Base-by-base conservation (phyloP, 1,140 invertebrate species). In the Campoletis sonorensis region DNA sequence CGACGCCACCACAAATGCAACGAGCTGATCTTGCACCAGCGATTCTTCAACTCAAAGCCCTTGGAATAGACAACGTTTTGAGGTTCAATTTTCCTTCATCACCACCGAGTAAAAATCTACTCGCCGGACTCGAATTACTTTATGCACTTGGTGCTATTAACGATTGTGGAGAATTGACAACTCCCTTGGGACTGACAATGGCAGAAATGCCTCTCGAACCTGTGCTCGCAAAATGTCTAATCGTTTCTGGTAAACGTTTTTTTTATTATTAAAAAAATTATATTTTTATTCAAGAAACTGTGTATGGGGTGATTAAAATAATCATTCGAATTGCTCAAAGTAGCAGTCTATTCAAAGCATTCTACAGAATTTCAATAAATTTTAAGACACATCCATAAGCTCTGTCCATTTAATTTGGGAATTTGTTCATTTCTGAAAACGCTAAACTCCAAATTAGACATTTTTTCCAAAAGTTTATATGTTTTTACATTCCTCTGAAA, bases 131-230 rank as follows among this genome's bases (percentile, higher is more conserved):
- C 30, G 98, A 99, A 90, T 93, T 98, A 7, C 92, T 99, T 0
- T 98, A 96, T 91, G 98, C 98, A 0, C 89, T 99, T 21, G 93
- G 94, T 81, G 97, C 97, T 0, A 93, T 99, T 7, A 96, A 99
- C 88, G 94, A 95, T 49, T 88, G 94, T 68, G 98, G 97, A 0
- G 92, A 95, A 81, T 89, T 99, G 51, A 99, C 98, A 0, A 92
- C 94, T 68, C 96, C 96, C 0, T 89, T 97, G 0, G 98, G 98
- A 0, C 92, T 94, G 45, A 94, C 95, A 81, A 98, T 99, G 95
- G 98, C 98, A 0, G 98, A 99, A 91, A 95, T 99, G 88, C 98
- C 99, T 0, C 89, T 99, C 0, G 93, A 94, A 81, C 98, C 98
- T 3, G 95, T 97, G 90, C 95, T 97, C 85, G 95, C 97, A 0